A percentile compares a stretch with the other conserved stretches of the same genome.
Conservation (phyloP, 2,113 vertebrate species). For the Amblyopsis rosae region DNA sequence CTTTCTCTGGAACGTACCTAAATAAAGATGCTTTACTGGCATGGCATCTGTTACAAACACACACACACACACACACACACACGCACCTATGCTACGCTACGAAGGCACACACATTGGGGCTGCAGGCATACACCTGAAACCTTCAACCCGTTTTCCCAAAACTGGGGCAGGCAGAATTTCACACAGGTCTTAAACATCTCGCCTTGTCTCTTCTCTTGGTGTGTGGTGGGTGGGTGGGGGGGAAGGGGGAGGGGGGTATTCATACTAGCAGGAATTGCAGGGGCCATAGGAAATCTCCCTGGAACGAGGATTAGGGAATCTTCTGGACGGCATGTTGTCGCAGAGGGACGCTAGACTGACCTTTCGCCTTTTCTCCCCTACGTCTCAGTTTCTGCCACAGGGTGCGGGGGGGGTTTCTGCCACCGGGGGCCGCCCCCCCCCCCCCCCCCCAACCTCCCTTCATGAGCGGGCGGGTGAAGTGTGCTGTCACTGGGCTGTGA, state of each 20-base stretch:
- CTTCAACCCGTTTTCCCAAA: constrained; percentile 7
- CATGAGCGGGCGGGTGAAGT: constrained; percentile 38
- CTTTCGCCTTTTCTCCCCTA: constrained; percentile 57
- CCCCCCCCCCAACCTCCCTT: constrained; percentile 1
- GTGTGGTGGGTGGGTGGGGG: not conserved
- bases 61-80: constrained; percentile 10
- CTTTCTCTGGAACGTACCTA: constrained; percentile 47
- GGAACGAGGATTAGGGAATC: constrained; percentile 21
- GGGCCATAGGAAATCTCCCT: constrained; percentile 27
- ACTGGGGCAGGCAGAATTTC: constrained; percentile 40
- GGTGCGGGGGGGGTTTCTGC: too few species aligned
- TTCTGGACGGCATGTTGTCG: constrained; percentile 50
- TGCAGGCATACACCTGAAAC: not conserved
- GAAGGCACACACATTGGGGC: not conserved
- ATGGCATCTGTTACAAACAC: constrained; percentile 41
- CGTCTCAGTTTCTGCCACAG: constrained; percentile 31
- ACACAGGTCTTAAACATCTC: constrained; percentile 50
- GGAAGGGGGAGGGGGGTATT: not conserved
- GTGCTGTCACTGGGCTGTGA: constrained; percentile 65
- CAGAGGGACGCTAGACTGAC: constrained; percentile 52
- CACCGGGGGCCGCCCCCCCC: too few species aligned
- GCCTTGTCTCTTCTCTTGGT: constrained; percentile 30
- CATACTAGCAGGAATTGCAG: not conserved
- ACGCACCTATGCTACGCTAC: not conserved
- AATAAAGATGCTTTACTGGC: too few species aligned